Evolutionary conservation across 2,888 invertebrate genomes (phyloP), one percentile per base, ranked within the genome.

Genomic region (Halictus quadricinctus): DNA sequence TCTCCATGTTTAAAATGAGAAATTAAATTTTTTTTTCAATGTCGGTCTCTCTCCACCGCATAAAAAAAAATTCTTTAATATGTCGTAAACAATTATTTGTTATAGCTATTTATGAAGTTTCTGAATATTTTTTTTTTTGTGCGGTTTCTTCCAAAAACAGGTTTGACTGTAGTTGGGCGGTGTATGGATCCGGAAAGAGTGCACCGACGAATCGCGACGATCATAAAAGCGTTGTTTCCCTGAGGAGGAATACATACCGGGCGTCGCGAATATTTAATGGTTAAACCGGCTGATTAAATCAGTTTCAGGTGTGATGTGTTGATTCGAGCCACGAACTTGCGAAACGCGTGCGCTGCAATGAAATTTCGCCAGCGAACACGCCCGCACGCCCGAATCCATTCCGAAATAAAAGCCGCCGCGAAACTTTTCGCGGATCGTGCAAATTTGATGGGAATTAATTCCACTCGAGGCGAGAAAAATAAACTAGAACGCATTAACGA

Each of bases 251-350:
- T 76, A 64, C 25, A 72, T 76, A 64, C 25, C 72, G 2, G 64
- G 6, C 18, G 25, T 10, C 25, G 60, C 58, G 72, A 83, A 80
- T 80, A 72, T 54, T 64, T 72, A 29, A 75, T 36, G 60, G n/a
- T 6, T 6, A 70, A 64, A 43, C 25, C 2, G 25, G 0, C 15
- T 13, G 60, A 82, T 82, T 64, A 72, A 83, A 80, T 70, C 58
- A 29, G 21, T 15, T 72, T 64, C 41, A 2, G 25, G 48, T 4
- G 13, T 15, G n/a, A 25, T 18, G 25, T 18, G 72, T 48, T 46
- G 25, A 72, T 72, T 46, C 41, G 25, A 48, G 43, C 13, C 12
- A n/a, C 70, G 43, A 5, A 41, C 70, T 43, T n/a, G 10, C n/a
- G 43, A 70, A 70, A 46, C 41, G 69, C 69, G 69, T 69, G 41